Base-by-base conservation (phyloP, 2,888 invertebrate species). In the Diplazon laetatorius region DNA sequence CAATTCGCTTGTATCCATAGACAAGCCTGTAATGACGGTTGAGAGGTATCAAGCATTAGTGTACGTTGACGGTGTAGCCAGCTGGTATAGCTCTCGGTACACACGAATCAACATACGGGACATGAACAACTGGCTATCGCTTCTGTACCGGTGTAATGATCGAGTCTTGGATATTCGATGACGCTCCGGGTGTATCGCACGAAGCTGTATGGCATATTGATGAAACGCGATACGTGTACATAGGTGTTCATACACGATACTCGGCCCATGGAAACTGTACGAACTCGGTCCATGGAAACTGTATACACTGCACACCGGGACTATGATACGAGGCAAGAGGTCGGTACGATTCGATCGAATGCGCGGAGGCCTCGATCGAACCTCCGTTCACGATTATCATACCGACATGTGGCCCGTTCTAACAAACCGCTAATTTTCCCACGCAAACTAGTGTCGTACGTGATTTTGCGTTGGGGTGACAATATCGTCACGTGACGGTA, bases 71-170 rank as follows among this genome's bases (percentile, higher is more conserved):
- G 10, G 22, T 50, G 2, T n/a, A n/a, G n/a, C n/a, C 0, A 22
- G 20, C 50, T 50, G n/a, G 65, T 22, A 65, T 39, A 39, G 37
- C 44, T 14, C 20, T 44, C 16, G 10, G 44, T 62, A 62, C 22
- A 25, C 62, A 30, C 62, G 44, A 30, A 62, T 62, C 62, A 62
- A 62, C 62, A 62, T 8, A 52, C 52, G 52, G 52, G 52, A 62
- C n/a, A 44, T 42, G 44, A 18, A 22, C 50, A n/a, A 39, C 50
- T 37, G 16, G n/a, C 65, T 65, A 22, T 52, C 50, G 65, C 39
- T 65, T 20, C 20, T 37, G 37, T 18, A 30, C 35, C 50, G 1
- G 37, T 65, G 50, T 52, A 65, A 50, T 52, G 50, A 65, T 22
- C 30, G 50, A 50, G 65, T 9, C n/a, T 39, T 37, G 50, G 50